Conservation (phyloP, 2,797 vertebrate species). For the Capromys pilorides region DNA sequence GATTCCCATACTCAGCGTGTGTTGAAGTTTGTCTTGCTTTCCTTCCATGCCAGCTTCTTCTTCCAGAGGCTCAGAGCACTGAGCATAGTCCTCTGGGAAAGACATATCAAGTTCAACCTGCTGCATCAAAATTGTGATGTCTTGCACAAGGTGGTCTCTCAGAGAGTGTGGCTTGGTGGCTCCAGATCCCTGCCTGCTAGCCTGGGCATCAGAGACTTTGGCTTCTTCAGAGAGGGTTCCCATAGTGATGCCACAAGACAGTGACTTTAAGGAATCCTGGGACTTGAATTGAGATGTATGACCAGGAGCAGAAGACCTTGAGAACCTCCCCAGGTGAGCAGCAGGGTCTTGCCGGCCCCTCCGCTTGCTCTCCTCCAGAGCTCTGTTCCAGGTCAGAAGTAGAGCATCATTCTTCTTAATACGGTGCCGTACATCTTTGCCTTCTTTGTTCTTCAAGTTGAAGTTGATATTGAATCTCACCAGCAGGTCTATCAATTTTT, state of each 20-base stretch:
- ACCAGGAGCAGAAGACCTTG: conserved; percentile 20
- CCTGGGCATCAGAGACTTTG: not conserved
- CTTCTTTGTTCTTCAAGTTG: conserved; percentile 86
- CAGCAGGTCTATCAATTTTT: conserved; percentile 83
- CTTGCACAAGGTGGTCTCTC: conserved; percentile 82
- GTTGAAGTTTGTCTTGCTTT: conserved; percentile 11
- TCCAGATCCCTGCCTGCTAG: conserved; percentile 16
- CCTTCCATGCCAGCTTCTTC: not conserved
- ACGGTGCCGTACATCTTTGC: conserved; percentile 84
- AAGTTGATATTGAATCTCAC: conserved; percentile 87
- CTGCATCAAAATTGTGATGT: conserved; percentile 85
- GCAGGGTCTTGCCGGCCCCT: conserved; percentile 76
- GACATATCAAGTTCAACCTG: conserved; percentile 63
- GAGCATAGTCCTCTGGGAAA: conserved; percentile 63
- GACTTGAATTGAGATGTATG: conserved; percentile 77
- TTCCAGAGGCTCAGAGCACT: conserved; percentile 25
- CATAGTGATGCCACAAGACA: rapidly evolving
- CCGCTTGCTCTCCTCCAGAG: conserved; percentile 75
- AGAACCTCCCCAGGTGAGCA: conserved; percentile 60
- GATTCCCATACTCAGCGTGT: not conserved
- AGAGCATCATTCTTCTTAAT: conserved; percentile 85
- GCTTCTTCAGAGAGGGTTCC: not conserved
- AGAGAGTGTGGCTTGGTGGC: conserved; percentile 72
- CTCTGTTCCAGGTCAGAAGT: conserved; percentile 85
- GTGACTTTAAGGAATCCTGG: conserved; percentile 14